Percentiles rank a stretch among this genome's conserved stretches.
Conservation (phyloP, 2,113 vertebrate species). For the Ascaphus truei region DNA sequence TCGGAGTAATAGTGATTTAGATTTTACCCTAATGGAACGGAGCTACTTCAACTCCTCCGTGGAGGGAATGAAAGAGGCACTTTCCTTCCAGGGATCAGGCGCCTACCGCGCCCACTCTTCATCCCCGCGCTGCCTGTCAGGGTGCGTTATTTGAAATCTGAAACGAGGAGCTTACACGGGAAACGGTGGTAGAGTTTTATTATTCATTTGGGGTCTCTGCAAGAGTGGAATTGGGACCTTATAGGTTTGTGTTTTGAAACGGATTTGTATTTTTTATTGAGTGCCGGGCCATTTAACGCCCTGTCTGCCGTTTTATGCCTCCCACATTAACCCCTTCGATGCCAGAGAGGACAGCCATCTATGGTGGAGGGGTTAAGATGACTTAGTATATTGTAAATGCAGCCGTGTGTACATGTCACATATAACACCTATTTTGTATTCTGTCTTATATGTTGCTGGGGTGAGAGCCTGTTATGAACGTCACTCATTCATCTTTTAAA, state of each 20-base stretch:
- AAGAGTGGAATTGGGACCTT: constrained; percentile 1
- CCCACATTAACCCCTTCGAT: too few species aligned
- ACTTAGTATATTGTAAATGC: too few species aligned
- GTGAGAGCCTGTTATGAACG: too few species aligned
- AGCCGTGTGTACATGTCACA: too few species aligned
- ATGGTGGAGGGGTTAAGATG: too few species aligned
- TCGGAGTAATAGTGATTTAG: constrained; percentile 19
- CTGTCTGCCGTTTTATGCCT: too few species aligned
- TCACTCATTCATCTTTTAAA: too few species aligned
- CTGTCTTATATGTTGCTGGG: too few species aligned
- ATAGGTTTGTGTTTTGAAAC: constrained; percentile 5
- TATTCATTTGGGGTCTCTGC: constrained; percentile 11
- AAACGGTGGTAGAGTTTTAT: background rate
- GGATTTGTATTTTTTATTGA: too few species aligned
- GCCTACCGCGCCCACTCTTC: constrained; percentile 10
- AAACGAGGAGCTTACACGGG: background rate
- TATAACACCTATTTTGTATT: too few species aligned
- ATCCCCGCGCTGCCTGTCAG: constrained; percentile 12
- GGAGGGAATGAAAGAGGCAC: constrained; percentile 13
- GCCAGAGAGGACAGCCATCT: too few species aligned
- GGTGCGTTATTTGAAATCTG: constrained; percentile 14
- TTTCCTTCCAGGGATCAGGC: constrained; percentile 6
- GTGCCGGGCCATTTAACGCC: too few species aligned
- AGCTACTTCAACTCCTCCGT: constrained; percentile 25
- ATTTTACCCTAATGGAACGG: constrained; percentile 31